Evolutionary conservation across 2,113 vertebrate species (phyloP).

Genomic region (Festucalex cinctus): DNA sequence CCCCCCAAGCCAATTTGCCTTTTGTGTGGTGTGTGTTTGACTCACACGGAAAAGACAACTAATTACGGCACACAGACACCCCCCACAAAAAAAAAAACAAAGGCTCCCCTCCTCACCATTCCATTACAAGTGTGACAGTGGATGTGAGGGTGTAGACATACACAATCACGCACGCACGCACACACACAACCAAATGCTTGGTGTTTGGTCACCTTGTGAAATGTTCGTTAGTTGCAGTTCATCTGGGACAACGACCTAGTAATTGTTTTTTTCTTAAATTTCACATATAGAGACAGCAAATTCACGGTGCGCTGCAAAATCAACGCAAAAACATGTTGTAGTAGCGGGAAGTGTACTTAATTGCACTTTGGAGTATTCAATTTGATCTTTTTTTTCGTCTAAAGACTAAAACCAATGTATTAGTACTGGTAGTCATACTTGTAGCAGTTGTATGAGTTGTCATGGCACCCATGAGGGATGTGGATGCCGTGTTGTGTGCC

Average conservation of each 20-base stretch:
- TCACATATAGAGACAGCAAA: background rate
- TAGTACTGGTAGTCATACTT: too few species aligned
- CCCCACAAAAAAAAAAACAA: conserved; percentile 14
- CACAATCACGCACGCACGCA: conserved; percentile 20
- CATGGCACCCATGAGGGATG: too few species aligned
- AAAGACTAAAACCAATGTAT: too few species aligned
- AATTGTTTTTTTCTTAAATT: background rate
- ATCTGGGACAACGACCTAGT: too few species aligned
- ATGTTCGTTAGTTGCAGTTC: too few species aligned
- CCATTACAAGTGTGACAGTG: conserved; percentile 5
- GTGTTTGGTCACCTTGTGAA: too few species aligned
- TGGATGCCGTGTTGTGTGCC: too few species aligned
- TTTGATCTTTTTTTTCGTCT: too few species aligned
- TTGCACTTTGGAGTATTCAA: too few species aligned
- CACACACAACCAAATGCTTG: conserved; percentile 11
- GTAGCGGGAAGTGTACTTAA: too few species aligned
- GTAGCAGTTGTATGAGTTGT: too few species aligned
- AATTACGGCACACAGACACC: conserved; percentile 51
- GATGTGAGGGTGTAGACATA: conserved; percentile 5
- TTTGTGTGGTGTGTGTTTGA: conserved; percentile 34
- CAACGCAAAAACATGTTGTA: background rate
- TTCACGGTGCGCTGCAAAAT: background rate
- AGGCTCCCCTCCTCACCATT: conserved; percentile 45
- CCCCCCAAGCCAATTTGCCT: conserved; percentile 7
- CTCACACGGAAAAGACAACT: conserved; percentile 59